These are phyloP conservation scores for Epizoanthus stellaris DNA, from an alignment of 92 coral and sea anemone genomes.

Conservation along the genomic window DNA sequence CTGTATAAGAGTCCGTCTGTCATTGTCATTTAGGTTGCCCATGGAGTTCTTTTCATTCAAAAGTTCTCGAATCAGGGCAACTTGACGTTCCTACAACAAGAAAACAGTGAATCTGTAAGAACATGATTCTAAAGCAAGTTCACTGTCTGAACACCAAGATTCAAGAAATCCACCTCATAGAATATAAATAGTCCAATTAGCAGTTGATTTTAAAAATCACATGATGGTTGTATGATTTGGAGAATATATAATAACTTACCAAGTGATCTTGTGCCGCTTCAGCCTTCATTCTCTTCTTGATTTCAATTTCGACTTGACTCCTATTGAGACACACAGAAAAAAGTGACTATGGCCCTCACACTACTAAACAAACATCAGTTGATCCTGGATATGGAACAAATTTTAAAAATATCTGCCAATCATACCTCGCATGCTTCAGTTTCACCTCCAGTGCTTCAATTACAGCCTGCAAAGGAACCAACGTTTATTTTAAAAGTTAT, in stretches of 20 bases:
- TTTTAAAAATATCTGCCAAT: not conserved
- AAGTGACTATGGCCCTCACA: not conserved
- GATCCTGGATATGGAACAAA: no score
- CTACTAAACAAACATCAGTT: no score
- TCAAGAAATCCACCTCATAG: not conserved
- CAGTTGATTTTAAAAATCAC: not conserved
- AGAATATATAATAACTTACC: conserved; percentile 58
- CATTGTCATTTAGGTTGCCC: conserved; percentile 91
- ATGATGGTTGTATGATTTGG: not conserved
- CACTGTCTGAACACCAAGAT: not conserved
- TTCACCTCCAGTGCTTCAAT: conserved; percentile 94
- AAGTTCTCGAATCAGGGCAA: conserved; percentile 92
- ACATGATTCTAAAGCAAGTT: not conserved
- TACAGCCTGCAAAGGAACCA: conserved; percentile 75
- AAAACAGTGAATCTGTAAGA: not conserved
- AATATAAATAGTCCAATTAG: not conserved
- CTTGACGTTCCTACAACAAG: conserved; percentile 87
- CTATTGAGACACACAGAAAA: conserved; percentile 42
- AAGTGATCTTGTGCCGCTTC: conserved; percentile 93
- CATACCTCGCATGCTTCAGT: conserved; percentile 95
- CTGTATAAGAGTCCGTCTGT: conserved; percentile 83
- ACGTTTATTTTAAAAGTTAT: not conserved
- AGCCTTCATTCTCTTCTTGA: conserved; percentile 90
- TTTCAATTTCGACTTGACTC: conserved; percentile 91
- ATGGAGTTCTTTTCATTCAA: conserved; percentile 91